Evolutionary conservation across 2,888 invertebrate genomes (phyloP).

Genomic region (Caenorhabditis zanzibari): DNA sequence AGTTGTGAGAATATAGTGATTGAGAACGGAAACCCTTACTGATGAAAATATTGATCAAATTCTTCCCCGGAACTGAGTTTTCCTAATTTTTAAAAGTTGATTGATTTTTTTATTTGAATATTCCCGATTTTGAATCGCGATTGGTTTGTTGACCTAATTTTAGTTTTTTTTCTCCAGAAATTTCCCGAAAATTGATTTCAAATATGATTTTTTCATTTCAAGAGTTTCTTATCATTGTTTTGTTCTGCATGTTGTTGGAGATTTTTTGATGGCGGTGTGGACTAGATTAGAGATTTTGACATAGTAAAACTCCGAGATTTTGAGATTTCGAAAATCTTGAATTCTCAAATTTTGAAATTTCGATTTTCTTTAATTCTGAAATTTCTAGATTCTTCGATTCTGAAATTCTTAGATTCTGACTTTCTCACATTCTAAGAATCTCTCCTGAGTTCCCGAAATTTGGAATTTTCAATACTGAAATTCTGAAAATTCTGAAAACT

Average conservation of each 20-base stretch:
- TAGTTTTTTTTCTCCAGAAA: too few species aligned
- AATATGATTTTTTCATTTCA: slow-evolving; percentile 14
- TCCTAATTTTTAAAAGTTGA: neutral
- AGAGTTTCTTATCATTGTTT: too few species aligned
- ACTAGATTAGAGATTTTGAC: neutral
- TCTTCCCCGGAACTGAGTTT: slow-evolving; percentile 14
- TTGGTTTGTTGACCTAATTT: too few species aligned
- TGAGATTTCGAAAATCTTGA: neutral
- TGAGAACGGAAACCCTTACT: slow-evolving; percentile 19
- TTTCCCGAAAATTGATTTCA: too few species aligned
- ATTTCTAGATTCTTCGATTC: neutral
- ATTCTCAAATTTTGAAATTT: neutral
- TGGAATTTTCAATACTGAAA: neutral
- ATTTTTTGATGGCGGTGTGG: neutral
- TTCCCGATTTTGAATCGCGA: too few species aligned
- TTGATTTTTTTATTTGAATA: too few species aligned
- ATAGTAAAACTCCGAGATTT: neutral
- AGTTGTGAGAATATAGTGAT: slow-evolving; percentile 54
- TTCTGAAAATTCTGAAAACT: too few species aligned
- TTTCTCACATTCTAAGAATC: too few species aligned
- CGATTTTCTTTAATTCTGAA: neutral
- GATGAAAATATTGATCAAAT: neutral
- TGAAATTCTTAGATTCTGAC: neutral
- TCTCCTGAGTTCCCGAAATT: too few species aligned
- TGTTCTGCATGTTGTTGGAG: too few species aligned